Conservation (phyloP, 2,113 vertebrate species). For the Heptranchias perlo region DNA sequence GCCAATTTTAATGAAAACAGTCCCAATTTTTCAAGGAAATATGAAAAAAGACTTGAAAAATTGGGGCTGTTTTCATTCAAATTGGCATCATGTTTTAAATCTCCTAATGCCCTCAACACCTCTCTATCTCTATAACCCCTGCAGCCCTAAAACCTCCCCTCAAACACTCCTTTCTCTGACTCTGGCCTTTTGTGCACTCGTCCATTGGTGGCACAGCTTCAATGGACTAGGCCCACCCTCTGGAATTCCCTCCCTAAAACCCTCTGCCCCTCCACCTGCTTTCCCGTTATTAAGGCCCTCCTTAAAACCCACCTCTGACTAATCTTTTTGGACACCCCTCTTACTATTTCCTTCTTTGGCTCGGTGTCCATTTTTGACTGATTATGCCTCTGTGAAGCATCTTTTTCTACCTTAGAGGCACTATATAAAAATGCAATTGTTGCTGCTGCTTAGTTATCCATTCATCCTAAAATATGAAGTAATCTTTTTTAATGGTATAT, state of each 20-base stretch:
- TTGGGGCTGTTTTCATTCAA: not conserved
- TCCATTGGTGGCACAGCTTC: not conserved
- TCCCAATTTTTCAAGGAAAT: not conserved
- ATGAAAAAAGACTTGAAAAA: not conserved
- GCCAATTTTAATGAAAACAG: too few relatives aligned
- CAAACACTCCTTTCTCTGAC: not conserved
- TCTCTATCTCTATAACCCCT: not conserved
- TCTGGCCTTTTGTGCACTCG: not conserved
- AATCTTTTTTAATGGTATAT: not conserved
- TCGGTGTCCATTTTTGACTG: not conserved
- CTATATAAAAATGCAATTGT: not conserved
- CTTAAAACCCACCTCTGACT: not conserved
- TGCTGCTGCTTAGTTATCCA: not conserved
- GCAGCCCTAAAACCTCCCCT: not conserved
- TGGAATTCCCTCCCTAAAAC: not conserved
- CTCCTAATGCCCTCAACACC: not conserved
- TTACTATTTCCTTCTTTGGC: not conserved
- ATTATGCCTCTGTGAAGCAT: not conserved
- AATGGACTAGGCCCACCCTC: not conserved
- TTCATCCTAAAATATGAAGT: not conserved
- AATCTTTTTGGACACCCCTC: not conserved
- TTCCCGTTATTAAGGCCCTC: not conserved
- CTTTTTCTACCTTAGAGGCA: not conserved
- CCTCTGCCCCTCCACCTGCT: not conserved
- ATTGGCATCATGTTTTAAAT: not conserved